Evolutionary conservation across 2,797 vertebrate genomes (phyloP).

Genomic region (Chloroceryle amazona): DNA sequence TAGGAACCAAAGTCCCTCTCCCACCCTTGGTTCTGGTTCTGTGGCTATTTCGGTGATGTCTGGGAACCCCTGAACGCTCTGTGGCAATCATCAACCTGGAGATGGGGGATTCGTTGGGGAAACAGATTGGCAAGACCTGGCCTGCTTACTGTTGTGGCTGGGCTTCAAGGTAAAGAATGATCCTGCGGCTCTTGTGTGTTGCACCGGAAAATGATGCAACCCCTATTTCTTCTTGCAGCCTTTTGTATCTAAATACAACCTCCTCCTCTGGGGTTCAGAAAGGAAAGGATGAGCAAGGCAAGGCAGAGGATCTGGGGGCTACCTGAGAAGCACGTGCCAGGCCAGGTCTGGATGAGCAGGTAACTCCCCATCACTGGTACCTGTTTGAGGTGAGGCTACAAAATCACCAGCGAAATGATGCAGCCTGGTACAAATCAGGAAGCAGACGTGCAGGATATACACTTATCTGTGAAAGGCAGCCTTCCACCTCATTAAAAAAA

Average conservation of each 20-base stretch:
- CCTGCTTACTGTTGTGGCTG: not conserved
- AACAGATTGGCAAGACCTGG: not conserved
- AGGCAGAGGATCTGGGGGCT: not conserved
- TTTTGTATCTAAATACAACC: not conserved
- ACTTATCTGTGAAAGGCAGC: constrained; percentile 63
- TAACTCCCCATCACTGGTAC: not conserved
- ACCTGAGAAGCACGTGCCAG: not conserved
- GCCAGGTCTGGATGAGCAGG: not conserved
- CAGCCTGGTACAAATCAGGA: constrained; percentile 25
- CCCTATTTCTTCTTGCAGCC: not conserved
- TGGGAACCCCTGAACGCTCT: not conserved
- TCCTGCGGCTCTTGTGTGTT: not conserved
- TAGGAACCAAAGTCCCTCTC: not conserved
- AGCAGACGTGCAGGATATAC: constrained; percentile 64
- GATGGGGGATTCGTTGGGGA: not conserved
- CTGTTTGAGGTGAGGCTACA: not conserved
- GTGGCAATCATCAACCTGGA: not conserved
- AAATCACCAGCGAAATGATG: not conserved
- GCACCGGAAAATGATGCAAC: not conserved
- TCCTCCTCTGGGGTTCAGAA: not conserved
- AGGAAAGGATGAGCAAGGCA: not conserved
- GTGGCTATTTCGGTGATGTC: not conserved
- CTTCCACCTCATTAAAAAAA: constrained; percentile 41
- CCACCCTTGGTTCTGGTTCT: not conserved
- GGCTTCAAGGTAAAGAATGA: not conserved